These are phyloP conservation scores for Tamias sibiricus DNA, from an alignment of 2,113 vertebrate species.

Conservation along the genomic window DNA sequence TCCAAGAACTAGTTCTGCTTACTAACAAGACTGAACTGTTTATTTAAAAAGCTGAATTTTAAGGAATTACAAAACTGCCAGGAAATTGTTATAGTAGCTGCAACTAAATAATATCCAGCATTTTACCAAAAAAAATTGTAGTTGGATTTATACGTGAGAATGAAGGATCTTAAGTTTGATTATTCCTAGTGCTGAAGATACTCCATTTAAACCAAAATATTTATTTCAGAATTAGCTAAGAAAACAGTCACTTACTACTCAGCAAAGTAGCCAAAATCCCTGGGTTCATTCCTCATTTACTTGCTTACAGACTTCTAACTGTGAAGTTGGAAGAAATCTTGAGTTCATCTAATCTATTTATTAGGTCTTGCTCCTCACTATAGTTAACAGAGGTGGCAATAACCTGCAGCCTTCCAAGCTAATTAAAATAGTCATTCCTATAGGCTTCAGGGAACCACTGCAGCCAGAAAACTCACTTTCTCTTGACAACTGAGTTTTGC, in stretches of 20 bases:
- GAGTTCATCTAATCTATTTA: background rate
- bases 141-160: constrained; percentile 5
- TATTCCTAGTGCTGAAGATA: background rate
- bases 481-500: background rate
- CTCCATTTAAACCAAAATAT: background rate
- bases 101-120: background rate
- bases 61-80: constrained; percentile 34
- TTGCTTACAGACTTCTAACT: background rate
- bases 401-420: background rate
- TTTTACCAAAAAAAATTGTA: constrained; percentile 12
- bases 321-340: background rate
- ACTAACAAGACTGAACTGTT: background rate
- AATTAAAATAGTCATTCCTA: background rate
- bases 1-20: constrained; percentile 12
- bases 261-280: background rate
- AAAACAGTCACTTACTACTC: background rate
- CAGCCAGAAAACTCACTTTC: background rate
- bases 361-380: background rate
- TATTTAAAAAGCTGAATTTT: constrained; percentile 13
- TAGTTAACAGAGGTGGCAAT: fast-evolving
- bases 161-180: background rate
- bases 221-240: background rate
- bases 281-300: background rate
- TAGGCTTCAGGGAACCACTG: background rate
- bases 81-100: background rate